Base-by-base conservation (phyloP, 2,113 vertebrate species). In the Gambusia holbrooki region DNA sequence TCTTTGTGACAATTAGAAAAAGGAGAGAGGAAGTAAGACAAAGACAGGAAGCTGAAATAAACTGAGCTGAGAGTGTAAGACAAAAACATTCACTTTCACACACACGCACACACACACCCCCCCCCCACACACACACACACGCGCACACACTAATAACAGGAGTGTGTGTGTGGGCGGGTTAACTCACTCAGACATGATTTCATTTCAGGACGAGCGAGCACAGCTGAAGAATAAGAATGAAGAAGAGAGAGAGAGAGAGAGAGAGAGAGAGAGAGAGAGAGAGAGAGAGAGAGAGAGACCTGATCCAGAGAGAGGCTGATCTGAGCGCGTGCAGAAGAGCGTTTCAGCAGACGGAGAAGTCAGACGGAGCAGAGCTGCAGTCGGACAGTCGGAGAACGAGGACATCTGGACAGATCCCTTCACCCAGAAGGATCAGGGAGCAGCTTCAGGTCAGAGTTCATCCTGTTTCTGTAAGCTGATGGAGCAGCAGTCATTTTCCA, bases 131-230 rank as follows among this genome's bases (percentile, higher is more conserved):
- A 14, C 17, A 48, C 42, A 17, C 42, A 48, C 42, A 17, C 42
- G 17, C 48, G 6, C 40, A 15, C 15, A 54, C 15, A 25, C 51
- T 54, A 22, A 54, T 54, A 29, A 62, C 61, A 62, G 13, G 28
- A 27, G 45, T 48, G 76, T 48, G 75, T 54, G 37, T 22, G 27
- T 0, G 74, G 27, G 74, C 1, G 69, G 63, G 71, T 4, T 37
- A 65, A 63, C 13, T 61, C 12, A 29, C 35, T 69, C 62, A 89
- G 84, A 83, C 84, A 79, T 91, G 82, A 91, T 89, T 88, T 90
- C 71, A 90, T 90, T 82, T 77, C 51, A 67, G 78, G 79, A 54
- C 17, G 40, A 85, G 73, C 22, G 58, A 86, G 72, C 72, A 68
- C 27, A 3, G 13, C 76, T 77, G 60, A 30, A 80, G 83, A 87